Evolutionary conservation across 2,113 vertebrate genomes (phyloP).

Genomic region (Phalacrocorax brasilianus): DNA sequence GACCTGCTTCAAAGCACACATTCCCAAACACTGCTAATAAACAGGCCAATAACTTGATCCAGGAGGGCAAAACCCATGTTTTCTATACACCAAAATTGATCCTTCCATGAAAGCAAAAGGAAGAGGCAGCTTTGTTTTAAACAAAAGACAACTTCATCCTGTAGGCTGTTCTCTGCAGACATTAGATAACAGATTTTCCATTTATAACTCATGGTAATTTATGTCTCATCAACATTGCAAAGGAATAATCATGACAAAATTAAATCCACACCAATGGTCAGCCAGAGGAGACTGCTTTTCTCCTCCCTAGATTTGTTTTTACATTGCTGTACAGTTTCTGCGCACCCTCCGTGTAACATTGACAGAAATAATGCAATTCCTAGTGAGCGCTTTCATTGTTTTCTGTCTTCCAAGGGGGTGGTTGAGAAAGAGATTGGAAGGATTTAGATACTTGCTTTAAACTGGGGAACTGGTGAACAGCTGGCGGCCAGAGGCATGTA

Average conservation of each 20-base stretch:
- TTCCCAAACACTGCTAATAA: background rate
- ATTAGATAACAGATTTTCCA: background rate
- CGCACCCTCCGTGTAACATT: background rate
- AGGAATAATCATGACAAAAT: background rate
- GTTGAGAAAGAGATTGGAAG: background rate
- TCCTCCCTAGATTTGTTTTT: background rate
- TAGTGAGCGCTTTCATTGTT: background rate
- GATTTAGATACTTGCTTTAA: background rate
- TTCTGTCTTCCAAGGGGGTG: background rate
- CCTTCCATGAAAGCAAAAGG: background rate
- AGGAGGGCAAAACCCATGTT: background rate
- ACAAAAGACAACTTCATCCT: background rate
- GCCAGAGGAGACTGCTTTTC: background rate
- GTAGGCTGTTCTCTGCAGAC: background rate
- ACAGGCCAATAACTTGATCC: background rate
- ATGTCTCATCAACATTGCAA: background rate
- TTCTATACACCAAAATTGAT: background rate
- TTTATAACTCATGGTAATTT: background rate
- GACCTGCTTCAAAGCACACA: background rate
- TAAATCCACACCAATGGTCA: background rate
- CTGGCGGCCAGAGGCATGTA: background rate
- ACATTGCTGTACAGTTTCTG: background rate
- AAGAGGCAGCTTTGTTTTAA: background rate
- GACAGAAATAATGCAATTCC: background rate
- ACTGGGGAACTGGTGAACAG: background rate